These are phyloP conservation scores for Chironomus riparius DNA, from an alignment of 2,888 invertebrate genomes.

Conservation along the genomic window DNA sequence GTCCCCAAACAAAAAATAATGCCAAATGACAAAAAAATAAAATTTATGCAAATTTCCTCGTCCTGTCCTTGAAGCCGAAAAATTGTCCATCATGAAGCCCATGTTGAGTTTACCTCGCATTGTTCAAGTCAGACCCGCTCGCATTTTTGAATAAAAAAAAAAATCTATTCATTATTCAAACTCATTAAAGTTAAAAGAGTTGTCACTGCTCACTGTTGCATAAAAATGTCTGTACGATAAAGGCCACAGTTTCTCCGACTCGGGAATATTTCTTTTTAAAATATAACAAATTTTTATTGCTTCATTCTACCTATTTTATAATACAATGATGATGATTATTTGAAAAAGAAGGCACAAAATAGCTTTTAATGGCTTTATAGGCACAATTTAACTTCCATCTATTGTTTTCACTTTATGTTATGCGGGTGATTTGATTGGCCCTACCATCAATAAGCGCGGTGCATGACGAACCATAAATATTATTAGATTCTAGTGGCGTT, in stretches of 20 bases:
- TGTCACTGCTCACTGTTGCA: conserved; percentile 23
- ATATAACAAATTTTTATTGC: conserved; percentile 14
- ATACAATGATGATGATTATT: not conserved
- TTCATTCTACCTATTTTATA: not conserved
- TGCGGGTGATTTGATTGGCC: conserved; percentile 23
- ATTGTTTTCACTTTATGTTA: conserved; percentile 3
- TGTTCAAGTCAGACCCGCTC: too few relatives aligned
- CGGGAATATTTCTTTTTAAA: not conserved
- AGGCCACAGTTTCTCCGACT: not conserved
- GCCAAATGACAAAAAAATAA: too few relatives aligned
- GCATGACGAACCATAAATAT: not conserved
- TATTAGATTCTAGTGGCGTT: not conserved
- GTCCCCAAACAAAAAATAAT: too few relatives aligned
- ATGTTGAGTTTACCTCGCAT: too few relatives aligned
- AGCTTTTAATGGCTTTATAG: conserved; percentile 23
- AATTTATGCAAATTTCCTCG: too few relatives aligned
- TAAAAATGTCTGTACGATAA: conserved; percentile 18
- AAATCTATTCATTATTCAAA: not conserved
- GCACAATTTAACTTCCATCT: conserved; percentile 18
- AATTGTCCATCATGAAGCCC: too few relatives aligned
- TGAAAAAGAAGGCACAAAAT: not conserved
- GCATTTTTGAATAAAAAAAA: not conserved
- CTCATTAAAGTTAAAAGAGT: conserved; percentile 21
- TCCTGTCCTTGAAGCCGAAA: too few relatives aligned
- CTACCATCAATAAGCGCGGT: not conserved